Evolutionary conservation across 1,140 invertebrate species (phyloP), one percentile per base, ranked within the genome.

Genomic region (Eumaeus atala): DNA sequence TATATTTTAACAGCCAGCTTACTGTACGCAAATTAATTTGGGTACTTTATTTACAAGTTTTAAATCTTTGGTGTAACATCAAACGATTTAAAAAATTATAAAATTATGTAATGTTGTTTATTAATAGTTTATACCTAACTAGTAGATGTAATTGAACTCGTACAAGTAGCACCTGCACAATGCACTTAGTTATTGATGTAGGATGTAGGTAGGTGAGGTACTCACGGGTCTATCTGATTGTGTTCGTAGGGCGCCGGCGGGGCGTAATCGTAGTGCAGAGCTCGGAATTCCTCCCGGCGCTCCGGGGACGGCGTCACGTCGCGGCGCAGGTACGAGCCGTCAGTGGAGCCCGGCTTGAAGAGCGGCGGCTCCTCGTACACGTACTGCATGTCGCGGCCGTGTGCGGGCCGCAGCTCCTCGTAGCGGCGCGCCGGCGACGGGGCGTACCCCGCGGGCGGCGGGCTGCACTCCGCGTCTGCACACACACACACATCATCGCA

Each of bases 341-440:
- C 74, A 34, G 75, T 73, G 65, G 72, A 67, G 66, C 63, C 67
- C 70, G n/a, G n/a, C n/a, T 80, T 78, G 72, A 77, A 79, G 58
- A 81, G 70, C 65, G 69, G 56, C 61, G 77, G 74, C 48, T 81
- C 80, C 62, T 77, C 66, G 68, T 76, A 75, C 70, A 71, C 67
- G 77, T 83, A 83, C 71, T 77, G 75, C 79, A 80, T 77, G 70
- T 83, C 79, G 68, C 77, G 77, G 52, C 54, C 67, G 56, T 37
- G 56, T 61, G 67, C 71, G 58, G 77, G 74, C 65, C 75, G 75
- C 75, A 78, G 74, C 72, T 78, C 75, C 75, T 81, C 72, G 70
- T 81, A 81, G 74, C 77, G 70, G 69, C 72, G 71, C 67, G 73
- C 71, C 71, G 70, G 70, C 63, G 74, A 68, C 72, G 62, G 58